Percentiles rank a stretch among this genome's conserved stretches.
Evolutionary conservation across 2,797 vertebrate species (phyloP).

Genomic region (Cryptoprocta ferox): DNA sequence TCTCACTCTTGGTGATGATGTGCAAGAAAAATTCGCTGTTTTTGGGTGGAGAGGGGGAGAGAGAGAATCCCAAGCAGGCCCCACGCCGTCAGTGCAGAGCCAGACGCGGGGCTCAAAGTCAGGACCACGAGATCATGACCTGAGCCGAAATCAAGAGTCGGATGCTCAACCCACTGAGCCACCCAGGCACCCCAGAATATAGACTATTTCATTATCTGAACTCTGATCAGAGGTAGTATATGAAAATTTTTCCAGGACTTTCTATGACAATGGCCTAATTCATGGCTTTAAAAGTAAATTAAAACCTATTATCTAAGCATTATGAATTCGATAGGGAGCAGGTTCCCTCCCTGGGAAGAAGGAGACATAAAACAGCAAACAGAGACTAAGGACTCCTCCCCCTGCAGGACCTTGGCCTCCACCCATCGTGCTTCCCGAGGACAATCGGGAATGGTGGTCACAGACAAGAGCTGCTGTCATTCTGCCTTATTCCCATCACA

Average conservation of each 20-base stretch:
- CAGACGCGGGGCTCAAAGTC: no score
- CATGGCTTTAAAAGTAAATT: neutral
- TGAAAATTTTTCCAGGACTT: neutral
- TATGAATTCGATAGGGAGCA: neutral
- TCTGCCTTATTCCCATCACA: neutral
- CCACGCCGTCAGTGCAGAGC: no score
- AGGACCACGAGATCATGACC: no score
- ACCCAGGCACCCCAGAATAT: neutral
- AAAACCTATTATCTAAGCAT: neutral
- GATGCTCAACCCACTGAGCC: no score
- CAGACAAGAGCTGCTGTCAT: rapidly evolving
- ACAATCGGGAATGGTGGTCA: rapidly evolving
- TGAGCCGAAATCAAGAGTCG: no score
- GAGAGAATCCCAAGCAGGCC: no score
- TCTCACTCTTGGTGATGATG: neutral
- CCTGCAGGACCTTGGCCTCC: rapidly evolving
- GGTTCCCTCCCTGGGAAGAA: neutral
- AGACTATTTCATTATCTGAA: neutral
- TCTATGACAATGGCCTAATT: neutral
- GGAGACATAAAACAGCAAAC: rapidly evolving
- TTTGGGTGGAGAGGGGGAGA: no score
- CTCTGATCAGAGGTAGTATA: neutral
- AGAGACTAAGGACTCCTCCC: neutral
- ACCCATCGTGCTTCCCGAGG: rapidly evolving
- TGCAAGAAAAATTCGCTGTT: neutral